phyloP scores from a whole-genome alignment of 2,113 vertebrate species.

The Prunella himalayana region DNA sequence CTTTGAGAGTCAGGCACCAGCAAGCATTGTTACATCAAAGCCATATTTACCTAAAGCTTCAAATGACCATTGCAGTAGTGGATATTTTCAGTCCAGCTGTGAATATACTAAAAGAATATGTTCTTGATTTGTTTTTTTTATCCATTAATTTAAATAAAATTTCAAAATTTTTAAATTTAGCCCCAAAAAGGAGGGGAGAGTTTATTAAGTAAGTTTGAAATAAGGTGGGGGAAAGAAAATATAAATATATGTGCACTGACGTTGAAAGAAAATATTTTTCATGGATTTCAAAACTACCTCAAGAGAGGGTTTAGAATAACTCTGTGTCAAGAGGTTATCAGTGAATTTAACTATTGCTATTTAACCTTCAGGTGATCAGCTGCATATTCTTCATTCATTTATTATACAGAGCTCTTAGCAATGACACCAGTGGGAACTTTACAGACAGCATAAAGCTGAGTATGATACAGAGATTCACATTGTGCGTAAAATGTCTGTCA shows the following conservation, averaged over 20 bases:
- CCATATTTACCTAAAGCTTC: background rate
- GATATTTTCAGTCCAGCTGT: background rate
- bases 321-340: background rate
- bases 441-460: background rate
- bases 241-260: background rate
- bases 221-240: background rate
- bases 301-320: background rate
- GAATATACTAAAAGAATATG: background rate
- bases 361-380: background rate
- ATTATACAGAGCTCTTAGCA: background rate
- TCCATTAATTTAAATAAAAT: background rate
- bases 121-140: accelerated
- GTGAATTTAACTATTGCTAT: background rate
- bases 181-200: background rate
- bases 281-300: background rate
- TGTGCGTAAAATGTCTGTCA: background rate
- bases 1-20: background rate
- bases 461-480: background rate
- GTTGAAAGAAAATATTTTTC: background rate
- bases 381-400: background rate
- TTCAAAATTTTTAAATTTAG: background rate
- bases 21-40: background rate
- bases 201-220: background rate
- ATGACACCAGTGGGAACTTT: background rate
- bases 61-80: background rate